phyloP scores from a whole-genome alignment of 2,888 invertebrate genomes.

The Drosophila infuscata region DNA sequence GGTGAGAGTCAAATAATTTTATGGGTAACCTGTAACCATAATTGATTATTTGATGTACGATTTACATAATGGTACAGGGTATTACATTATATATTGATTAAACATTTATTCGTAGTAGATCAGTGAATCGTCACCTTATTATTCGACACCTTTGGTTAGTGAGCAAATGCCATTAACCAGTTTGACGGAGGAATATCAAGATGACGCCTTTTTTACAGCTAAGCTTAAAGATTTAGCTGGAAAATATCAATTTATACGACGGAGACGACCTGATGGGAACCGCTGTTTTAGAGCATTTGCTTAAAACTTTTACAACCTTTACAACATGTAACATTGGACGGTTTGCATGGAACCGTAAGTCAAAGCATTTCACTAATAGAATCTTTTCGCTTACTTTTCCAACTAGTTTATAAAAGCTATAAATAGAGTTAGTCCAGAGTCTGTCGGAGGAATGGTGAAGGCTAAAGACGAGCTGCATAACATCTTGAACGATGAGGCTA shows the following conservation, averaged over 20 bases:
- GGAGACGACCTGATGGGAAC: constrained; percentile 98
- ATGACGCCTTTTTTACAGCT: constrained; percentile 92
- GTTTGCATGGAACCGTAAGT: constrained; percentile 96
- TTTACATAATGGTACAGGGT: neutral
- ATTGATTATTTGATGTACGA: neutral
- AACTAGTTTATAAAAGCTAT: constrained; percentile 95
- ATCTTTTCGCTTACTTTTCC: neutral
- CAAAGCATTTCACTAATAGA: accelerated
- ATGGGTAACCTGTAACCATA: neutral
- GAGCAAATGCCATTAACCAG: constrained; percentile 90
- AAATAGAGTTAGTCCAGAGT: constrained; percentile 89
- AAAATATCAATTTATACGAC: constrained; percentile 93
- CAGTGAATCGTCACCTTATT: constrained; percentile 90
- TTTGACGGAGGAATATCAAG: constrained; percentile 93
- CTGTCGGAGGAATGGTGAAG: constrained; percentile 78
- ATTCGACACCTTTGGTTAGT: constrained; percentile 91
- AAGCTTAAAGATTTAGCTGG: constrained; percentile 92
- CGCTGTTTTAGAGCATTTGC: constrained; percentile 99
- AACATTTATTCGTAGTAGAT: constrained; percentile 87
- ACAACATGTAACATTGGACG: constrained; percentile 92
- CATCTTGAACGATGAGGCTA: constrained; percentile 96
- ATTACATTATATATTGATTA: neutral
- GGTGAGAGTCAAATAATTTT: constrained; percentile 85
- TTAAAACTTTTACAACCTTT: constrained; percentile 94
- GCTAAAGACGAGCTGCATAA: constrained; percentile 92